phyloP scores from a whole-genome alignment of 2,888 invertebrate genomes.

The Mimas tiliae region DNA sequence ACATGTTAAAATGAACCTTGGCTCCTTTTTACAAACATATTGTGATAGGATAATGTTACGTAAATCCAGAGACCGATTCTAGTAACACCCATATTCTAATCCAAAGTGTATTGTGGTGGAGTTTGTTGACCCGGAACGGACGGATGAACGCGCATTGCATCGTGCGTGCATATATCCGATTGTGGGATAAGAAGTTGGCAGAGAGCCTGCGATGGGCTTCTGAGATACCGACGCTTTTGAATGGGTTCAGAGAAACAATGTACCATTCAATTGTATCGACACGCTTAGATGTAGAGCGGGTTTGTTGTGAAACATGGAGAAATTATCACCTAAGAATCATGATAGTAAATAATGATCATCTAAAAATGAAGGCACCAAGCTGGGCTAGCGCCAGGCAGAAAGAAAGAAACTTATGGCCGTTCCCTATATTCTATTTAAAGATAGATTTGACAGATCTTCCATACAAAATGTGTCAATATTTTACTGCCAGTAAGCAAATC shows the following conservation, averaged over 20 bases:
- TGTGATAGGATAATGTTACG: no score
- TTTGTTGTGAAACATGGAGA: not conserved
- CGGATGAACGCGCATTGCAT: conserved; percentile 55
- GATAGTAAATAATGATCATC: no score
- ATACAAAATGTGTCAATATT: no score
- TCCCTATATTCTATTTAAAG: no score
- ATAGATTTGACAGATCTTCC: no score
- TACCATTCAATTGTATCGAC: conserved; percentile 25
- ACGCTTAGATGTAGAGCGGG: not conserved
- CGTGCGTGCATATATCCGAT: conserved; percentile 66
- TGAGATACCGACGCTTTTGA: conserved; percentile 19
- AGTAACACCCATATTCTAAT: conserved; percentile 49
- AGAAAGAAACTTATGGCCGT: no score
- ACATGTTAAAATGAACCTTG: no score
- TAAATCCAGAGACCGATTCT: conserved; percentile 39
- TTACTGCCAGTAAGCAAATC: no score
- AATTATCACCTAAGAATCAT: not conserved
- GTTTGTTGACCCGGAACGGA: conserved; percentile 67
- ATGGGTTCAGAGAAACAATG: conserved; percentile 18
- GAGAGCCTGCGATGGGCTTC: conserved; percentile 39
- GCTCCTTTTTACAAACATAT: no score
- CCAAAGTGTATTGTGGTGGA: conserved; percentile 52
- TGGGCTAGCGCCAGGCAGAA: no score
- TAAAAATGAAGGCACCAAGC: no score
- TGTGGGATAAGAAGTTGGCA: conserved; percentile 68